Percentiles rank a stretch among this genome's conserved stretches.
Evolutionary conservation across 2,113 vertebrate genomes (phyloP).

Genomic region (Symphodus melops): DNA sequence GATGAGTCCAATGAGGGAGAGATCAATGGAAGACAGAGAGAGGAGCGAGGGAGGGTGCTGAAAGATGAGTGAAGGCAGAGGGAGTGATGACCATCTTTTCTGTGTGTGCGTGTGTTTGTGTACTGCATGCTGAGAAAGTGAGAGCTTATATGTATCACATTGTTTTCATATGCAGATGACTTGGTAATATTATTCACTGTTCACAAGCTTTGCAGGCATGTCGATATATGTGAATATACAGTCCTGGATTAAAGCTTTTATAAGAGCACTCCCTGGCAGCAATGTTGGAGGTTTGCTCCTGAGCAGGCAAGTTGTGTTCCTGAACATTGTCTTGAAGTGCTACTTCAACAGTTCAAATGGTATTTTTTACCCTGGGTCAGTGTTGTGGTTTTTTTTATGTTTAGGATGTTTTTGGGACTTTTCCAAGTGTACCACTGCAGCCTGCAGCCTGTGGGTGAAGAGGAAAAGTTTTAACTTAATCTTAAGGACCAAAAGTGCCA

Average conservation of each 20-base stretch:
- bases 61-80: slow-evolving; percentile 67
- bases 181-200: slow-evolving; percentile 57
- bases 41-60: slow-evolving; percentile 57
- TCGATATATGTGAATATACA: slow-evolving; percentile 62
- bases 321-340: neutral
- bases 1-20: slow-evolving; percentile 74
- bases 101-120: slow-evolving; percentile 33
- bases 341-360: no score
- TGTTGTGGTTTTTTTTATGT: no score
- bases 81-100: slow-evolving; percentile 67
- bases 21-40: slow-evolving; percentile 72
- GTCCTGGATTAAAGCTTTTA: slow-evolving; percentile 40
- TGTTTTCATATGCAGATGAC: slow-evolving; percentile 73
- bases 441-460: no score
- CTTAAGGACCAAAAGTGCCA: no score
- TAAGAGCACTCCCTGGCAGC: slow-evolving; percentile 25
- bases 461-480: no score
- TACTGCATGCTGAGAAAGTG: slow-evolving; percentile 34
- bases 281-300: slow-evolving; percentile 18
- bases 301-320: slow-evolving; percentile 14
- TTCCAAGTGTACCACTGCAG: no score
- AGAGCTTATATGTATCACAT: slow-evolving; percentile 50
- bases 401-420: no score
- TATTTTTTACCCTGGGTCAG: no score
- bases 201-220: slow-evolving; percentile 45